phyloP scores from a whole-genome alignment of 2,113 vertebrate genomes.

The Albula goreensis region DNA sequence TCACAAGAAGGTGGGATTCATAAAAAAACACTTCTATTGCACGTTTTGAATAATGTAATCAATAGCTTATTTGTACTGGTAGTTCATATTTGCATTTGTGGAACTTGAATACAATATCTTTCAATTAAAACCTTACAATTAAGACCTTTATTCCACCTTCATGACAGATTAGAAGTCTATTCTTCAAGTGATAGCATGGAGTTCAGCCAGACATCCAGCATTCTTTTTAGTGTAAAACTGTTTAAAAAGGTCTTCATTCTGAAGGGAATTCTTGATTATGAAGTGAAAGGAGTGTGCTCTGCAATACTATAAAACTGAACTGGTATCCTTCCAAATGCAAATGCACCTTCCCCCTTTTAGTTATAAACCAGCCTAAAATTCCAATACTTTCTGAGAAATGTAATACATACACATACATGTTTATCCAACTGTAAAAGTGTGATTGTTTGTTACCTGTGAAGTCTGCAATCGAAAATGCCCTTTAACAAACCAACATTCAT shows the following conservation, averaged over 20 bases:
- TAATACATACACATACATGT: background rate
- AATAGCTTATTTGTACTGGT: background rate
- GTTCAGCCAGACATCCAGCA: background rate
- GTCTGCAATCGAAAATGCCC: slow-evolving; percentile 29
- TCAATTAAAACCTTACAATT: background rate
- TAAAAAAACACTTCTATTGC: background rate
- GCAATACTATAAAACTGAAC: background rate
- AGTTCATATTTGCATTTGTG: background rate
- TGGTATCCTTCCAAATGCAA: background rate
- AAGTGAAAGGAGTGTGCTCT: background rate
- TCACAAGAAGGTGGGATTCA: background rate
- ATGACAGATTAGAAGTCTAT: background rate
- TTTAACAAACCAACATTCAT: slow-evolving; percentile 36
- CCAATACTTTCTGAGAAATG: background rate
- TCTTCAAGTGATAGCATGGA: background rate
- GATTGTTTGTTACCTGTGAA: slow-evolving; percentile 20
- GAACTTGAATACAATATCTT: background rate
- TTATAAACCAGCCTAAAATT: background rate
- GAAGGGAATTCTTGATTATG: background rate
- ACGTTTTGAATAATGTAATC: background rate
- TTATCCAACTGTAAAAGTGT: background rate
- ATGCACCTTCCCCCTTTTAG: background rate
- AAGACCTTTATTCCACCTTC: background rate
- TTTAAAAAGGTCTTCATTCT: background rate
- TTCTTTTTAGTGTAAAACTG: background rate